These are phyloP conservation scores for Phocoena sinus DNA, from an alignment of 2,113 vertebrate species.

Conservation along the genomic window DNA sequence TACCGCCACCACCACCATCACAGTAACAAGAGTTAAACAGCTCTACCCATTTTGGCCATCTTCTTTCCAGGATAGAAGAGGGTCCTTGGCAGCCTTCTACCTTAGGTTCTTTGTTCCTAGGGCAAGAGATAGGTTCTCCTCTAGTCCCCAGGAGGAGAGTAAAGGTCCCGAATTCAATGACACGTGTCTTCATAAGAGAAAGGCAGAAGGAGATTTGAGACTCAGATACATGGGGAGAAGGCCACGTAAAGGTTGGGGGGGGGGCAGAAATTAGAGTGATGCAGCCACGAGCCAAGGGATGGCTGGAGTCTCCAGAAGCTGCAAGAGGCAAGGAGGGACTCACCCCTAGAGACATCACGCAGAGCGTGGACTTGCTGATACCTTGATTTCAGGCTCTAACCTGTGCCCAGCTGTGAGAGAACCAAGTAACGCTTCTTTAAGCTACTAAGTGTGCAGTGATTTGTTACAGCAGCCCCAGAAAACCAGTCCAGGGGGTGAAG, in stretches of 20 bases:
- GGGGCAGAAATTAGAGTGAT: neutral
- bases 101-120: neutral
- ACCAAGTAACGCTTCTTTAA: neutral
- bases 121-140: neutral
- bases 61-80: neutral
- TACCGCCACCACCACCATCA: too few relatives aligned
- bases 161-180: neutral
- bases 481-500: neutral
- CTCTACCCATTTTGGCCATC: neutral
- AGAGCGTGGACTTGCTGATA: fast-evolving
- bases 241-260: neutral
- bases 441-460: too few relatives aligned
- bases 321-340: neutral
- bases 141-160: neutral
- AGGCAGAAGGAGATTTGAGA: neutral
- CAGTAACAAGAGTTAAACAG: fast-evolving
- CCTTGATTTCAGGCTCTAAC: neutral
- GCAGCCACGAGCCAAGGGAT: neutral
- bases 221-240: neutral
- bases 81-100: neutral
- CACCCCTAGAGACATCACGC: fast-evolving
- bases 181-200: neutral
- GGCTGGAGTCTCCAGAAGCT: neutral
- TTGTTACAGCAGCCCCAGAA: neutral
- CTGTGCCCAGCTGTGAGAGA: neutral